Evolutionary conservation across 1,140 invertebrate species (phyloP), one percentile per base, ranked within the genome.

Genomic region (Drusus annulatus): DNA sequence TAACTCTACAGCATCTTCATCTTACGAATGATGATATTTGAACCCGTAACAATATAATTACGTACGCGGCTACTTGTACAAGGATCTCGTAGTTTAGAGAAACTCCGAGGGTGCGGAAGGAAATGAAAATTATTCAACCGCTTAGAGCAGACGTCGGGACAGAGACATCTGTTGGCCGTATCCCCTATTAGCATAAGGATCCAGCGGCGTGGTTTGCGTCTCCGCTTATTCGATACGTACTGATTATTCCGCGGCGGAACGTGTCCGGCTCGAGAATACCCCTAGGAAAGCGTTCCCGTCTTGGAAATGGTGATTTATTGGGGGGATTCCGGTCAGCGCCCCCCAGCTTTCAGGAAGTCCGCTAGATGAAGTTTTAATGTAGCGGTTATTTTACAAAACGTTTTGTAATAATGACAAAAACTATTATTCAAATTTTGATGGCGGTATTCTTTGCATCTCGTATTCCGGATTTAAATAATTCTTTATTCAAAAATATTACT

Each of bases 161-260:
- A 68, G 25, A 36, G 63, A 68, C 63, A 76, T 76, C 75, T 76
- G 75, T 56, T 62, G 36, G 75, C 58, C 25, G 52, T 50, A 56
- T 76, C 58, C 75, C 58, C 75, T 76, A 76, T 76, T 76, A 62
- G 75, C 75, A 76, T 76, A 62, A 76, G 56, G 54, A 56, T 36
- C 54, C 45, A 50, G 45, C 28, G 51, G 71, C 71, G 75, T 28
- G 54, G 75, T 63, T 76, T 62, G 56, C 75, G 25, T 60, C 75
- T 28, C 75, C 54, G 54, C 63, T 76, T 76, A 76, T 76, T 76
- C 31, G 75, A 76, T 76, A 76, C n/a, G 25, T 76, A 76, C 74
- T 60, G 74, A 76, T 76, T 76, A 76, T 76, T 76, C 74, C 25
- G 21, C n/a, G 56, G 51, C 15, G 13, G 74, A 36, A 76, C 74